Base-by-base conservation (phyloP, 2,888 invertebrate species). In the Andrena camellia region DNA sequence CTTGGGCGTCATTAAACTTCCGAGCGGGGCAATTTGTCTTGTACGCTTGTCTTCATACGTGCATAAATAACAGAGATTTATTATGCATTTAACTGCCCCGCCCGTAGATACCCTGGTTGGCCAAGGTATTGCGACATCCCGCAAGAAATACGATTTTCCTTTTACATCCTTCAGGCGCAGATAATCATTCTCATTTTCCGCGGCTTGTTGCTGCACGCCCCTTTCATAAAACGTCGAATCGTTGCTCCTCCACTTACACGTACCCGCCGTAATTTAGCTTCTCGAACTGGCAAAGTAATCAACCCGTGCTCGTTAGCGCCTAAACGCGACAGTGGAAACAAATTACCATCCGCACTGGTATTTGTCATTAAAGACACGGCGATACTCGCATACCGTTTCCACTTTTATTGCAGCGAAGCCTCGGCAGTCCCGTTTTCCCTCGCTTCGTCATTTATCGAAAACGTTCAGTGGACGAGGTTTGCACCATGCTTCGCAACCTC, bases 11-110 rank as follows among this genome's bases (percentile, higher is more conserved):
- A 17, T 31, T 2, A 26, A 50, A 35, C 29, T 54, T 35, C 42
- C 6, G 17, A 20, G 17, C 64, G 3, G 0, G 6, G 33, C 26
- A 64, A 57, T 57, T 57, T 81, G 54, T 71, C 48, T 68, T 59
- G 26, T 48, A 29, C 26, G 54, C 23, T 71, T 78, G 50, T 72
- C 72, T 78, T 26, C 79, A 17, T 50, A 35, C 72, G 35, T 35
- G 31, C 63, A 63, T 78, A 81, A 81, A 73, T 79, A 81, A 67
- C 50, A 50, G 68, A 81, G 79, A 81, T 81, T 81, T 81, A 81
- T 57, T 78, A 59, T 59, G 68, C 81, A 59, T 78, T 81, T 64
- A 68, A 68, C 50, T 52, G 81, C 78, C 35, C 72, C 68, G 68
- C 67, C 71, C 48, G n/a, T 29, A 7, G 54, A 67, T 72, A 63